phyloP scores from a whole-genome alignment of 2,888 invertebrate genomes.

The Mythimna vitellina region DNA sequence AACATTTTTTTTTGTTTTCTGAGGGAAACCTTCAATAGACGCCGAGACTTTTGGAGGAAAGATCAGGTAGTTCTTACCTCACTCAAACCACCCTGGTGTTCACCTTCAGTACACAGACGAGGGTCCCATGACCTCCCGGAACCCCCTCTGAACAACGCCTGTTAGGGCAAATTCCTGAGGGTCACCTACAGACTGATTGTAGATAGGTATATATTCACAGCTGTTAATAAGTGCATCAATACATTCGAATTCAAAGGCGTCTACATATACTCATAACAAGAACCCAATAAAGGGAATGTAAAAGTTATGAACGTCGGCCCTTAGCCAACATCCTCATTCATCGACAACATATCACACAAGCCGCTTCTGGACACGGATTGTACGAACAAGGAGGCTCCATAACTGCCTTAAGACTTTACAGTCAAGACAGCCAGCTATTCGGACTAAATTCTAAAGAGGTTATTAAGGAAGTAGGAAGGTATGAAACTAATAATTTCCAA shows the following conservation, averaged over 20 bases:
- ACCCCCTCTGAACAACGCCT: no score
- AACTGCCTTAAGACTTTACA: background rate
- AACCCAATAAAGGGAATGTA: slow-evolving; percentile 40
- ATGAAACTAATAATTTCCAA: background rate
- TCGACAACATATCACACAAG: background rate
- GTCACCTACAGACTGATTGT: no score
- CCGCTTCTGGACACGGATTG: background rate
- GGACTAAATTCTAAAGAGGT: background rate
- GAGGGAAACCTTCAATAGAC: no score
- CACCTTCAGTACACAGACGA: no score
- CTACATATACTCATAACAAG: slow-evolving; percentile 21
- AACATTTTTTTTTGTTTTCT: no score
- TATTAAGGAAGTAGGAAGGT: background rate
- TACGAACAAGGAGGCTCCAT: background rate
- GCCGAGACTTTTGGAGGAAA: no score
- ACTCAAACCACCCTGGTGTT: no score
- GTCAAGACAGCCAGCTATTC: background rate
- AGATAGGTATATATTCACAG: background rate
- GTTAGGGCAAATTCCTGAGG: no score
- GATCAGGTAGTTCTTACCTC: no score
- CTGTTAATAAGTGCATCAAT: slow-evolving; percentile 15
- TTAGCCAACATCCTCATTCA: slow-evolving; percentile 7
- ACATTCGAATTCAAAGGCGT: slow-evolving; percentile 19
- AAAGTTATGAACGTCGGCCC: slow-evolving; percentile 44
- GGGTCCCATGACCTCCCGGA: no score